These are phyloP conservation scores for Scolopax mira DNA, from an alignment of 2,113 vertebrate genomes.

Conservation along the genomic window DNA sequence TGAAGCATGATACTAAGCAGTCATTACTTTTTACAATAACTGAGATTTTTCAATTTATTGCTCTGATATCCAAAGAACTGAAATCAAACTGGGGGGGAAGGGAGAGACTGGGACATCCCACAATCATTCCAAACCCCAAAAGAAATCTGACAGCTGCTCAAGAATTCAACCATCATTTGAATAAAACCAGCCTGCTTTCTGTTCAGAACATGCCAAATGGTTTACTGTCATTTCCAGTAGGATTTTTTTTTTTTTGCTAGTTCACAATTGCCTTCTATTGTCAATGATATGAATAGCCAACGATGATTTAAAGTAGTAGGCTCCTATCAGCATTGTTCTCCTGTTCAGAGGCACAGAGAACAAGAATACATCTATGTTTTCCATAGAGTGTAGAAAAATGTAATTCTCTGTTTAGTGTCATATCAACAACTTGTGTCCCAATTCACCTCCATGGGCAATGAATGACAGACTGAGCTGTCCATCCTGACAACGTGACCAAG, in stretches of 20 bases:
- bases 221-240: conserved; percentile 35
- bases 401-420: conserved; percentile 63
- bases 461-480: conserved; percentile 57
- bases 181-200: not conserved
- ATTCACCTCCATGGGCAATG: conserved; percentile 8
- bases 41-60: not conserved
- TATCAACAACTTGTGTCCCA: conserved; percentile 58
- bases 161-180: not conserved
- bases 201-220: not conserved
- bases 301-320: not conserved
- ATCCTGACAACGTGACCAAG: conserved; percentile 50
- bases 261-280: conserved; percentile 49
- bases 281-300: conserved; percentile 49
- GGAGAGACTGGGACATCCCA: not conserved
- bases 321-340: conserved; percentile 68
- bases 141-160: not conserved
- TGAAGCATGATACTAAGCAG: not conserved
- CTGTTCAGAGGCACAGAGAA: conserved; percentile 48
- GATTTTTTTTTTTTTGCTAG: not conserved
- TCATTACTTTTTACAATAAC: not conserved
- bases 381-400: conserved; percentile 51
- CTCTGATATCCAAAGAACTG: not conserved
- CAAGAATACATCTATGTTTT: conserved; percentile 54
- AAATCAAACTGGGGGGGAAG: not conserved
- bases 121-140: not conserved